These are phyloP conservation scores for Zootoca vivipara DNA, from an alignment of 2,113 vertebrate genomes.

Conservation along the genomic window DNA sequence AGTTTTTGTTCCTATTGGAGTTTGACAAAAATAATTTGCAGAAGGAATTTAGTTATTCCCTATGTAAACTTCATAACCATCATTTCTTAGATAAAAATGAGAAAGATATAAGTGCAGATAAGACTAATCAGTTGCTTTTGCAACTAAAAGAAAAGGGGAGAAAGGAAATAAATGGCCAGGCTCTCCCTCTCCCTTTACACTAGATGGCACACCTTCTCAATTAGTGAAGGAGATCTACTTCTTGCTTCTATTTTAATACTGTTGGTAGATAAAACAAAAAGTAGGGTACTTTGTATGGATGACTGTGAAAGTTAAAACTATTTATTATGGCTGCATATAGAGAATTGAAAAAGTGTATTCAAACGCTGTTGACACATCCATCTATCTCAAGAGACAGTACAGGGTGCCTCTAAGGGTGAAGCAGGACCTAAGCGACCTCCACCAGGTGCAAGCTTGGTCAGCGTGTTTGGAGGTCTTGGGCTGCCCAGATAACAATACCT, in stretches of 20 bases:
- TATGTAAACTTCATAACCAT: neutral
- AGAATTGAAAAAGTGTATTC: neutral
- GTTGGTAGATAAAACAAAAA: neutral
- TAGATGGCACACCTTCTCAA: neutral
- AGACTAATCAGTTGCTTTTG: neutral
- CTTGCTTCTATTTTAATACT: neutral
- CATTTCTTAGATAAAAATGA: neutral
- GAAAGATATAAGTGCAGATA: neutral
- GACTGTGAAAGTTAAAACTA: neutral
- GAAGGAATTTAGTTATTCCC: neutral
- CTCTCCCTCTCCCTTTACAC: slow-evolving; percentile 1
- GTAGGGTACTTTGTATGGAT: neutral
- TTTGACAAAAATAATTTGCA: slow-evolving; percentile 9
- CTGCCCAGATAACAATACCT: no score
- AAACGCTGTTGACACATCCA: no score
- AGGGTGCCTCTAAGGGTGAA: no score
- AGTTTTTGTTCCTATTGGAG: slow-evolving; percentile 11
- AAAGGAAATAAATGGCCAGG: neutral
- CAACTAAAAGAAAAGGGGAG: neutral
- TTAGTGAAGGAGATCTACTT: neutral
- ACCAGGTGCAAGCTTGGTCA: no score
- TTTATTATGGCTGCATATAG: neutral
- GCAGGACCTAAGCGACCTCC: no score
- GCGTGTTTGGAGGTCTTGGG: no score
- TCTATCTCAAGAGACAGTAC: no score